Percentiles rank a stretch among this genome's conserved stretches.
phyloP scores from a whole-genome alignment of 1,140 invertebrate species.

The Diabrotica virgifera region DNA sequence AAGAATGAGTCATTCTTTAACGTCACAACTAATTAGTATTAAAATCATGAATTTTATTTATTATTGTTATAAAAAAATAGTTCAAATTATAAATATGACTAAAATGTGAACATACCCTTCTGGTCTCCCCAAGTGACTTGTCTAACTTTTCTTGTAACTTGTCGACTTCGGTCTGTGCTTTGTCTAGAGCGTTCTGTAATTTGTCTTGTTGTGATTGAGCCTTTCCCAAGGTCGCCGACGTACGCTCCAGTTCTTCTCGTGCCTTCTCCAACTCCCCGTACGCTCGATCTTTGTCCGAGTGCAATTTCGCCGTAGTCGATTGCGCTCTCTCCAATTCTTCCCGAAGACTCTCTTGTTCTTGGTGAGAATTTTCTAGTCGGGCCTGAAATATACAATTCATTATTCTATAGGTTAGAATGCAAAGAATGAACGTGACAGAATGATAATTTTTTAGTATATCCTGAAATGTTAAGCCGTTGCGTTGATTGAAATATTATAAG shows the following conservation, averaged over 20 bases:
- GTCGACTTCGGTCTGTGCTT: constrained; percentile 87
- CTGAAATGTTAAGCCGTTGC: too few species aligned
- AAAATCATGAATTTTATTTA: too few species aligned
- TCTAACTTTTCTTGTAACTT: constrained; percentile 83
- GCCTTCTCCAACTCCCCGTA: constrained; percentile 82
- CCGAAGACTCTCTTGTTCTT: constrained; percentile 86
- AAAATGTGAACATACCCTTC: constrained; percentile 76
- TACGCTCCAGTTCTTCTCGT: constrained; percentile 85
- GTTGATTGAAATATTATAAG: too few species aligned
- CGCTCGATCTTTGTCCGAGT: constrained; percentile 84
- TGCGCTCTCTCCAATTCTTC: constrained; percentile 85
- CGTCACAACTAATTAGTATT: too few species aligned
- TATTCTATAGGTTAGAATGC: not conserved
- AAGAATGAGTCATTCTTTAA: too few species aligned
- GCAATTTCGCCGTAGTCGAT: constrained; percentile 71
- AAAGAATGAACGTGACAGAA: not conserved
- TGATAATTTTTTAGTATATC: not conserved
- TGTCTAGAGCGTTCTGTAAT: constrained; percentile 80
- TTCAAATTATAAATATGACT: too few species aligned
- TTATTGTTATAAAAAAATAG: too few species aligned
- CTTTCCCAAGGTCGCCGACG: constrained; percentile 84
- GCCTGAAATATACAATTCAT: constrained; percentile 49
- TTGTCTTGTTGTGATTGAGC: constrained; percentile 88
- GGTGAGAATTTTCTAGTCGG: constrained; percentile 89
- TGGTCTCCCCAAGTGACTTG: constrained; percentile 73